A percentile compares a stretch with the other conserved stretches of the same genome.
phyloP scores from a whole-genome alignment of 2,888 invertebrate species.

The Drosophila nigricruria region DNA sequence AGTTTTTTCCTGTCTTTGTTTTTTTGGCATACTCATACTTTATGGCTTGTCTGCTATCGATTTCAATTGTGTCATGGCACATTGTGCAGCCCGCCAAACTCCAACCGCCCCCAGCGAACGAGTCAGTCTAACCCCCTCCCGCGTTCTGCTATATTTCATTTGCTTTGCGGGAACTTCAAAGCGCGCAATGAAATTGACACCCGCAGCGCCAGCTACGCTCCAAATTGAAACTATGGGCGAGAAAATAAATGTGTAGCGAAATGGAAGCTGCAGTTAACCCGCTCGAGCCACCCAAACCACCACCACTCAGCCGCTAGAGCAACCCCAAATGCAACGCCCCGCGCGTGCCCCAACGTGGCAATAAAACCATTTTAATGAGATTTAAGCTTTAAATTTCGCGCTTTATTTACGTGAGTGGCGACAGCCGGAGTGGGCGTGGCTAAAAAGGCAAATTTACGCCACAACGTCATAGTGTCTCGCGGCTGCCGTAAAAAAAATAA shows the following conservation, averaged over 20 bases:
- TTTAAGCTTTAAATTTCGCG: constrained; percentile 78
- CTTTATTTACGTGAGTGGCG: constrained; percentile 73
- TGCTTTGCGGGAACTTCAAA: constrained; percentile 65
- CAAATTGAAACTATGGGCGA: constrained; percentile 73
- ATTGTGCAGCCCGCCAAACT: constrained; percentile 25
- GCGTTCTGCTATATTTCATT: constrained; percentile 26
- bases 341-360: constrained; percentile 42
- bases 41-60: constrained; percentile 60
- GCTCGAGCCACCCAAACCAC: constrained; percentile 4
- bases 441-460: constrained; percentile 40
- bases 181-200: constrained; percentile 76
- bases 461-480: constrained; percentile 32
- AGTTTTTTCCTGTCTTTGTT: constrained; percentile 43
- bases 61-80: constrained; percentile 73
- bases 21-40: constrained; percentile 34
- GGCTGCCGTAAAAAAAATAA: constrained; percentile 19
- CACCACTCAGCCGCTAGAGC: constrained; percentile 3
- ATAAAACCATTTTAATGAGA: constrained; percentile 79
- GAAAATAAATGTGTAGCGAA: constrained; percentile 75
- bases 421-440: constrained; percentile 39
- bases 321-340: constrained; percentile 9
- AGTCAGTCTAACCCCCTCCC: no score
- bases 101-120: not conserved
- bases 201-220: constrained; percentile 67
- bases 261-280: constrained; percentile 61